These are phyloP conservation scores for Clostera curtula DNA, from an alignment of 2,888 invertebrate genomes.

Conservation along the genomic window DNA sequence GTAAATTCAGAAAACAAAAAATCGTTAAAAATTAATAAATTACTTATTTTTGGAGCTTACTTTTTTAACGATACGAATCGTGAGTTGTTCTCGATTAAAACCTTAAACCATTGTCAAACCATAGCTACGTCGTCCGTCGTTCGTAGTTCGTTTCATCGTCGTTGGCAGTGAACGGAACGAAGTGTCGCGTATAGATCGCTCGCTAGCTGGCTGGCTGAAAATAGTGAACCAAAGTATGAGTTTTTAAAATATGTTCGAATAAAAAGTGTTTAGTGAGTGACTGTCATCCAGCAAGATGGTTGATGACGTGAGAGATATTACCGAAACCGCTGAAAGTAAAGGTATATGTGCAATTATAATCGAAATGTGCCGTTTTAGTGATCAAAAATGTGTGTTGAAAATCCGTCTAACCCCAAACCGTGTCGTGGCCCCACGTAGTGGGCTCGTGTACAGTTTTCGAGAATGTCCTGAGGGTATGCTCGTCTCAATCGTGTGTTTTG, in stretches of 20 bases:
- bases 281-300: conserved; percentile 74
- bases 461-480: conserved; percentile 60
- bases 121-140: no score
- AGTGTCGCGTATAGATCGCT: conserved; percentile 71
- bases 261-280: conserved; percentile 72
- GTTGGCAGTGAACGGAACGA: conserved; percentile 71
- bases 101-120: no score
- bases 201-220: conserved; percentile 71
- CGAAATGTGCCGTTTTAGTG: conserved; percentile 63
- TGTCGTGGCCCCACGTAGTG: conserved; percentile 74
- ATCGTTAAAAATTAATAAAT: no score
- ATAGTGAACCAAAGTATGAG: conserved; percentile 73
- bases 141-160: conserved; percentile 36
- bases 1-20: no score
- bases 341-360: conserved; percentile 67
- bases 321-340: conserved; percentile 72
- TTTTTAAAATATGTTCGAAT: conserved; percentile 74
- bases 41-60: no score
- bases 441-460: conserved; percentile 61
- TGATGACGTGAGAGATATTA: conserved; percentile 72
- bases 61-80: no score
- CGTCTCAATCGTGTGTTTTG: conserved; percentile 59
- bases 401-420: conserved; percentile 69
- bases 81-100: no score
- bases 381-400: conserved; percentile 61